These are phyloP conservation scores for Tineola bisselliella DNA, from an alignment of 2,888 invertebrate genomes.

Conservation along the genomic window DNA sequence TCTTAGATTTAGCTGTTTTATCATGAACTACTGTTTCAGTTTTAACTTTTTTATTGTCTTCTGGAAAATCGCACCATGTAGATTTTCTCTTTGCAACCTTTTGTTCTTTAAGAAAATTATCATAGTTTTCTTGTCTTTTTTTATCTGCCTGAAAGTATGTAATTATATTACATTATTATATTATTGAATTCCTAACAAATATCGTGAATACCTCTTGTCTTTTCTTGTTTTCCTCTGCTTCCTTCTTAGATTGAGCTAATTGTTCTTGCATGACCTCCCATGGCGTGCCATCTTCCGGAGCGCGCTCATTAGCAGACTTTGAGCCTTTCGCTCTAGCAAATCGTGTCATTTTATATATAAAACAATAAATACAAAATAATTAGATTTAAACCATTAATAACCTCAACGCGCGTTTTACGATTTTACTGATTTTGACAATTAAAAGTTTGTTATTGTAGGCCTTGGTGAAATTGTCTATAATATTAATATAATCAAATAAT, in stretches of 20 bases:
- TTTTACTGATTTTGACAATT: no score
- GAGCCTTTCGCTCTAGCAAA: conserved; percentile 80
- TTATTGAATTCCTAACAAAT: background rate
- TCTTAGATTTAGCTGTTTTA: conserved; percentile 19
- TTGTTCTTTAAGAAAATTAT: conserved; percentile 60
- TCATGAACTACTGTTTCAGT: conserved; percentile 15
- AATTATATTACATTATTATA: background rate
- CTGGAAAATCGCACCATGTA: conserved; percentile 68
- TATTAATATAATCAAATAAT: no score
- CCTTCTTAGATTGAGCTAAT: conserved; percentile 58
- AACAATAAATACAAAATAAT: conserved; percentile 24
- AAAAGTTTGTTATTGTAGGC: no score
- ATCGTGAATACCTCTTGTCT: conserved; percentile 37
- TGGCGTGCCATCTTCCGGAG: conserved; percentile 75
- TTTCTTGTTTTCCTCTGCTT: conserved; percentile 46
- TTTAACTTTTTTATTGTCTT: conserved; percentile 33
- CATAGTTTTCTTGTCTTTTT: conserved; percentile 58
- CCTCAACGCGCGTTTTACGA: background rate
- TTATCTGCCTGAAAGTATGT: conserved; percentile 49
- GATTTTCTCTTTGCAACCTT: conserved; percentile 51
- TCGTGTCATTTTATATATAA: conserved; percentile 86
- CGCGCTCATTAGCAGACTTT: conserved; percentile 75
- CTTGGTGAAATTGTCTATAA: no score
- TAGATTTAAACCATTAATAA: background rate
- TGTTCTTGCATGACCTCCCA: conserved; percentile 78